These are phyloP conservation scores for Tupiocoris notatus DNA, from an alignment of 2,888 invertebrate genomes.

Conservation along the genomic window DNA sequence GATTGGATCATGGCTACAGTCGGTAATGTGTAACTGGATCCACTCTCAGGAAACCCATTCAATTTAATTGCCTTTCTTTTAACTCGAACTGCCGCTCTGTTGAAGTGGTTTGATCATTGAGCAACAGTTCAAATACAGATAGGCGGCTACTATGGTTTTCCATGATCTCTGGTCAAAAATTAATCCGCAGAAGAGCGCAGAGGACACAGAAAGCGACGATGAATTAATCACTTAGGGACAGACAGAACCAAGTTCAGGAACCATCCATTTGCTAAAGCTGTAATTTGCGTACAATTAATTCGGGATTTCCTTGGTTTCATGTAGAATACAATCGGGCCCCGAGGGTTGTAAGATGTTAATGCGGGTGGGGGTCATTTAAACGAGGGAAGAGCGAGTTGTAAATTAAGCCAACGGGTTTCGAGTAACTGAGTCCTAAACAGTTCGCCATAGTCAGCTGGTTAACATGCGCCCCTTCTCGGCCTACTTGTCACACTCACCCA, in stretches of 20 bases:
- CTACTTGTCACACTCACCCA: background rate
- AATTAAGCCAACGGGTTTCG: slow-evolving; percentile 26
- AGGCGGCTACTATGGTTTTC: too few species aligned
- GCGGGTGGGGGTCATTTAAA: slow-evolving; percentile 24
- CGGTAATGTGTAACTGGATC: too few species aligned
- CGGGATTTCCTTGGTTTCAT: slow-evolving; percentile 32
- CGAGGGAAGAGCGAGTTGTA: slow-evolving; percentile 32
- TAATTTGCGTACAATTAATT: slow-evolving; percentile 32
- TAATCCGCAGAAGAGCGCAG: background rate
- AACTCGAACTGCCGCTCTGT: too few species aligned
- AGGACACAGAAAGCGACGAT: background rate
- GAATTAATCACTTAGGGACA: background rate
- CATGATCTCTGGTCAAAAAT: background rate
- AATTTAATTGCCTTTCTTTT: too few species aligned
- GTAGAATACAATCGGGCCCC: slow-evolving; percentile 21
- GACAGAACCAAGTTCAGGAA: background rate
- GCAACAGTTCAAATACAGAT: too few species aligned
- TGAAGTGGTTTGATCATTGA: too few species aligned
- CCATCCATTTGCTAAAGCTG: slow-evolving; percentile 7
- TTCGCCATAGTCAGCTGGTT: slow-evolving; percentile 33
- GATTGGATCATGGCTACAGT: too few species aligned
- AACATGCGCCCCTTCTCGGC: slow-evolving; percentile 10
- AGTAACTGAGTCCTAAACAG: slow-evolving; percentile 29
- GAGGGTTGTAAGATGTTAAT: slow-evolving; percentile 35
- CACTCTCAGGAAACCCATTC: too few species aligned